Percentiles rank a stretch among this genome's conserved stretches.
These are phyloP conservation scores for Scomber scombrus DNA, from an alignment of 2,113 vertebrate species.

Conservation along the genomic window DNA sequence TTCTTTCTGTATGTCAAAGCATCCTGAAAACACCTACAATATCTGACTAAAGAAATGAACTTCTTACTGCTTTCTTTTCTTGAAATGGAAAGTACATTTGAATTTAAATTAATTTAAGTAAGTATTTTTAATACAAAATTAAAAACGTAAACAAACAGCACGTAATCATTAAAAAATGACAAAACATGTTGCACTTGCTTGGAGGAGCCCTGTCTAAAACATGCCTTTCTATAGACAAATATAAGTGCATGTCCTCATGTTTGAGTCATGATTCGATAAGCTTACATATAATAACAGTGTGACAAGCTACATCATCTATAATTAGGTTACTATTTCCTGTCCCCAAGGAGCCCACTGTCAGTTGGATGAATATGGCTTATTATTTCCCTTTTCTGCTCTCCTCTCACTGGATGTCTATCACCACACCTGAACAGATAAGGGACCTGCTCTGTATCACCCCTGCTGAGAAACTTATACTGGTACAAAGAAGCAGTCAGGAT, in stretches of 20 bases:
- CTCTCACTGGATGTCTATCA: constrained; percentile 62
- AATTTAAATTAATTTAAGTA: background rate
- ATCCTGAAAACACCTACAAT: constrained; percentile 31
- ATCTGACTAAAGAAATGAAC: background rate
- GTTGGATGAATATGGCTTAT: constrained; percentile 61
- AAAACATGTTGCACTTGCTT: background rate
- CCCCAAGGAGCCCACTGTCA: constrained; percentile 57
- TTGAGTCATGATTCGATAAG: constrained; percentile 46
- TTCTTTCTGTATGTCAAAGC: background rate
- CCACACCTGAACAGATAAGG: constrained; percentile 70
- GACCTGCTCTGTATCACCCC: constrained; percentile 44
- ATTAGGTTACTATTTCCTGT: constrained; percentile 66
- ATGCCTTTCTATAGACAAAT: constrained; percentile 20
- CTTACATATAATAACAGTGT: constrained; percentile 52
- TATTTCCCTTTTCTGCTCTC: constrained; percentile 57
- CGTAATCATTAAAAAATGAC: constrained; percentile 6
- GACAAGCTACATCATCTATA: constrained; percentile 55
- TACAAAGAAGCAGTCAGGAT: constrained; percentile 52
- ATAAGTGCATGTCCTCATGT: constrained; percentile 26
- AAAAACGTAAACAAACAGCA: constrained; percentile 18
- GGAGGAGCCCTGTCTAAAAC: constrained; percentile 28
- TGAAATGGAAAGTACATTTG: constrained; percentile 13
- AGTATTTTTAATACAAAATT: background rate
- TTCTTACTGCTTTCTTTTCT: constrained; percentile 1
- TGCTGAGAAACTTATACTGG: constrained; percentile 43